phyloP scores from a whole-genome alignment of 1,140 invertebrate species.

The Anthonomus grandis region DNA sequence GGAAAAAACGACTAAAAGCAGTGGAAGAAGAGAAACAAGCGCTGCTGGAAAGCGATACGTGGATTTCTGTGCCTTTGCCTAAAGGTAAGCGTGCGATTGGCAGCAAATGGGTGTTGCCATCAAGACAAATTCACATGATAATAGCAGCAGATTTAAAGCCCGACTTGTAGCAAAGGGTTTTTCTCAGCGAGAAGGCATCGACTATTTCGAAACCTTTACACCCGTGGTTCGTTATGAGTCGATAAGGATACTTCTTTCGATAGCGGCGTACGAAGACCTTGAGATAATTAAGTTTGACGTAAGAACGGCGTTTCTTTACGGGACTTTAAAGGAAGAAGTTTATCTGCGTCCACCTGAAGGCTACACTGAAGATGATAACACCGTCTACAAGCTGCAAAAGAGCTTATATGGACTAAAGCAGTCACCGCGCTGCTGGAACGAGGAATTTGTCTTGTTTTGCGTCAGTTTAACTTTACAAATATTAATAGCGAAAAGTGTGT shows the following conservation, averaged over 20 bases:
- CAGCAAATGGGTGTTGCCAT: conserved; percentile 43
- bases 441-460: conserved; percentile 21
- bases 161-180: conserved; percentile 46
- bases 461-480: no score
- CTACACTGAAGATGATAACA: conserved; percentile 20
- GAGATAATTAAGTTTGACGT: conserved; percentile 46
- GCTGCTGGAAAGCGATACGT: no score
- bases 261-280: conserved; percentile 43
- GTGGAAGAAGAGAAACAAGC: no score
- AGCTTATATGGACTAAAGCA: conserved; percentile 51
- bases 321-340: conserved; percentile 46
- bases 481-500: conserved; percentile 3
- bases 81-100: conserved; percentile 25
- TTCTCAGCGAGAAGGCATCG: conserved; percentile 41
- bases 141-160: conserved; percentile 35
- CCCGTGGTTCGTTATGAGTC: conserved; percentile 45
- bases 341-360: conserved; percentile 49
- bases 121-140: conserved; percentile 22
- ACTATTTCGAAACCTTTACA: conserved; percentile 47
- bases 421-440: conserved; percentile 47
- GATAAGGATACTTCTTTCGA: conserved; percentile 45
- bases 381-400: conserved; percentile 42
- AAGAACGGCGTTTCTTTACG: conserved; percentile 50
- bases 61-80: no score
- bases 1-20: no score